Evolutionary conservation across 1,140 invertebrate genomes (phyloP).

Genomic region (Agraylea sexmaculata): DNA sequence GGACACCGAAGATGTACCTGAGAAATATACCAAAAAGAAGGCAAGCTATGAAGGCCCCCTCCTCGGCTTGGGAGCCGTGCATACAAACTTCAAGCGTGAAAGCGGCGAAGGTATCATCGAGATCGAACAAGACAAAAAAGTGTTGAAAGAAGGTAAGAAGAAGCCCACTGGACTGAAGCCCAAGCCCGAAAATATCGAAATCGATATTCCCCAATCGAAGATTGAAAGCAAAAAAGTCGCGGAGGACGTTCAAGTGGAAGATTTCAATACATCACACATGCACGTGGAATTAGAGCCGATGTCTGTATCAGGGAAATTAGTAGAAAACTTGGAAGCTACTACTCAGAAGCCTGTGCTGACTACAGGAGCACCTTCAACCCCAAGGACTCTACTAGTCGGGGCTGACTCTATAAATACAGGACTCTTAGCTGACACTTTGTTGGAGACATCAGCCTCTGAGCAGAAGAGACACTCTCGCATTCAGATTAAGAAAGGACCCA

Average conservation of each 20-base stretch:
- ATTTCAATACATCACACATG: slow-evolving; percentile 34
- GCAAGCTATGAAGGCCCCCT: slow-evolving; percentile 12
- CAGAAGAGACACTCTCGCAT: slow-evolving; percentile 52
- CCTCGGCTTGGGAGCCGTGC: slow-evolving; percentile 6
- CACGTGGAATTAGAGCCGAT: slow-evolving; percentile 36
- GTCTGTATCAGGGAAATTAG: slow-evolving; percentile 36
- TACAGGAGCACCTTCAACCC: slow-evolving; percentile 25
- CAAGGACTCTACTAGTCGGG: slow-evolving; percentile 33
- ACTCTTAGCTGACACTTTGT: slow-evolving; percentile 32
- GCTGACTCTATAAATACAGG: slow-evolving; percentile 36
- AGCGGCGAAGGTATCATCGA: slow-evolving; percentile 33
- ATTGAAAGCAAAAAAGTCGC: slow-evolving; percentile 36
- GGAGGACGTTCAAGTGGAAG: slow-evolving; percentile 26
- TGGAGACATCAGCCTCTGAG: slow-evolving; percentile 38
- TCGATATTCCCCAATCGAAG: slow-evolving; percentile 36
- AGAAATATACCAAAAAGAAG: slow-evolving; percentile 16
- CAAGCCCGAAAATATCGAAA: slow-evolving; percentile 29
- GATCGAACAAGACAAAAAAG: slow-evolving; percentile 36
- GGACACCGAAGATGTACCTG: slow-evolving; percentile 10
- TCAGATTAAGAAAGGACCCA: slow-evolving; percentile 78
- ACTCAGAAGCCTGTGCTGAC: slow-evolving; percentile 38
- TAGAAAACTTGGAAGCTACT: slow-evolving; percentile 27
- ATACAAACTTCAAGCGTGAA: slow-evolving; percentile 15
- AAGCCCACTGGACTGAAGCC: slow-evolving; percentile 22
- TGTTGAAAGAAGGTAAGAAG: slow-evolving; percentile 30